phyloP scores from a whole-genome alignment of 2,797 vertebrate species.

The Phylloscopus collybita region DNA sequence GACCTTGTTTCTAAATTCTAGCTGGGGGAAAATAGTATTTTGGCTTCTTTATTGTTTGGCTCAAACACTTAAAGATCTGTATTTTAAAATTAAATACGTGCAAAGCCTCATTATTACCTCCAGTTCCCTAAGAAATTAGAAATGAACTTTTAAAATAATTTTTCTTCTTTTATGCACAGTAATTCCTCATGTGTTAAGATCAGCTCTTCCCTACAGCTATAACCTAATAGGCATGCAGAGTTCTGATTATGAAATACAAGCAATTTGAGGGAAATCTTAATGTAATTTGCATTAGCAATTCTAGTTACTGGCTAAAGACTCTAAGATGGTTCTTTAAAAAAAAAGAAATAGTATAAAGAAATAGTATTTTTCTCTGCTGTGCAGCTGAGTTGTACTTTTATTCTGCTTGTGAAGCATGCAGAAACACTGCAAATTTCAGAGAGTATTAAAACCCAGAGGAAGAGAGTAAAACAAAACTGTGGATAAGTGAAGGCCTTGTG shows the following conservation, averaged over 20 bases:
- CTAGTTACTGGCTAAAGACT: slow-evolving; percentile 26
- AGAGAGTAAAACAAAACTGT: neutral
- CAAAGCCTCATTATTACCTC: slow-evolving; percentile 16
- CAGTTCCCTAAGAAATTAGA: slow-evolving; percentile 34
- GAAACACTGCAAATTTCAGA: neutral
- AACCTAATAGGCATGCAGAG: slow-evolving; percentile 26
- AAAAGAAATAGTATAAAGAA: neutral
- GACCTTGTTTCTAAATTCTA: slow-evolving; percentile 15
- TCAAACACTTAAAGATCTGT: neutral
- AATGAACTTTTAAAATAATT: slow-evolving; percentile 51
- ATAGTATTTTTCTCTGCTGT: slow-evolving; percentile 1
- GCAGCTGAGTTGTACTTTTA: neutral
- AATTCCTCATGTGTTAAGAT: slow-evolving; percentile 52
- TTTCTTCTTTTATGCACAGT: slow-evolving; percentile 5
- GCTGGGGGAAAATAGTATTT: neutral
- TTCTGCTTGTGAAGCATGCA: neutral
- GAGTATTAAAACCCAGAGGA: neutral
- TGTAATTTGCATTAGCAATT: slow-evolving; percentile 26
- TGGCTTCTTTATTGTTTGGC: neutral
- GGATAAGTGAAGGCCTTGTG: neutral
- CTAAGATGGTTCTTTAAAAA: neutral
- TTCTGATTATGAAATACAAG: slow-evolving; percentile 51
- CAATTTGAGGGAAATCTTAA: slow-evolving; percentile 43
- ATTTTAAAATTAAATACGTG: slow-evolving; percentile 1
- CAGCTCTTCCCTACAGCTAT: slow-evolving; percentile 30